Percentiles rank a stretch among this genome's conserved stretches.
Evolutionary conservation across 1,140 invertebrate species (phyloP).

Genomic region (Drosophila sucinea): DNA sequence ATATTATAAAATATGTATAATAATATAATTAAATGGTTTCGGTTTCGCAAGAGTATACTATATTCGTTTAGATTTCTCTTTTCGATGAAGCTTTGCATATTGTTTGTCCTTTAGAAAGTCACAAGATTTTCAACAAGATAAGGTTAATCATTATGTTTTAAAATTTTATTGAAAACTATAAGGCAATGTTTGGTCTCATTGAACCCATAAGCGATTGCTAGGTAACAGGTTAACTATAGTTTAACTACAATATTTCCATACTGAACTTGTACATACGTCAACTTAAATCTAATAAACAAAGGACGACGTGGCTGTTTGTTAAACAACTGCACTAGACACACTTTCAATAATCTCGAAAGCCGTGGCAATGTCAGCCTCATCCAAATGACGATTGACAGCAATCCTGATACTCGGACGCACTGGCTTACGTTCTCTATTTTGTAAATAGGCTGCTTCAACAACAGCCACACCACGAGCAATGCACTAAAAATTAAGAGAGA

Average conservation of each 20-base stretch:
- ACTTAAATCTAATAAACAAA: conserved; percentile 5
- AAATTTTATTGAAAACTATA: conserved; percentile 15
- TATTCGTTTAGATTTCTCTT: not conserved
- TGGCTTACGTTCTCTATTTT: conserved; percentile 85
- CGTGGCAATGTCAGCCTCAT: conserved; percentile 84
- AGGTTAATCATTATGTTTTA: conserved; percentile 4
- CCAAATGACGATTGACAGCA: conserved; percentile 86
- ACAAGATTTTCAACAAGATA: conserved; percentile 29
- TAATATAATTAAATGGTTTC: conserved; percentile 35
- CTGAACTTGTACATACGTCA: conserved; percentile 27
- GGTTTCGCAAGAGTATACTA: not conserved
- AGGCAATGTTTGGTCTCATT: conserved; percentile 21
- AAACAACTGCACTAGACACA: conserved; percentile 54
- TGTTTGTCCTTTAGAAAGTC: conserved; percentile 8
- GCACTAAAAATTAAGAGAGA: conserved; percentile 83
- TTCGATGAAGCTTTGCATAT: not conserved
- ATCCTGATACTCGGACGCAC: conserved; percentile 87
- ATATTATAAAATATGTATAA: no score
- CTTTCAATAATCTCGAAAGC: conserved; percentile 67
- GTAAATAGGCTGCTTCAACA: conserved; percentile 87
- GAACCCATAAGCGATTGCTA: conserved; percentile 31
- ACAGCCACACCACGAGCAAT: conserved; percentile 86
- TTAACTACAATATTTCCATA: conserved; percentile 31
- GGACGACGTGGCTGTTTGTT: conserved; percentile 3
- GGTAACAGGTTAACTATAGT: conserved; percentile 24